A percentile compares a stretch with the other conserved stretches of the same genome.
These are phyloP conservation scores for Lamprologus speciosus DNA, from an alignment of 2,113 vertebrate species.

Conservation along the genomic window DNA sequence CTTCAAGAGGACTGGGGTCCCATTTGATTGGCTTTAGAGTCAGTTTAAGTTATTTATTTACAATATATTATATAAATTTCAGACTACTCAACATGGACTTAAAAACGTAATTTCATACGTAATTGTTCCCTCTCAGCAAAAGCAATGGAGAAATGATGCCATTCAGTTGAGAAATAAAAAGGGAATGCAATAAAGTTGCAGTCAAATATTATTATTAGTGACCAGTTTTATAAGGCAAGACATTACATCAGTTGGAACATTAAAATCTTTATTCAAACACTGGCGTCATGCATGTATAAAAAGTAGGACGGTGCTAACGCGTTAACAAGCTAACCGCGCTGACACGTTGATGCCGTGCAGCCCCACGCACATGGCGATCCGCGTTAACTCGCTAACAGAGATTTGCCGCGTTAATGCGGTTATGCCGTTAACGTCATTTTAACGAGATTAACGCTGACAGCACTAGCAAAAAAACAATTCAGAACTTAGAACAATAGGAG, in stretches of 20 bases:
- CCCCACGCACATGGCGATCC: background rate
- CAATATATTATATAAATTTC: background rate
- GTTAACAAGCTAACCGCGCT: background rate
- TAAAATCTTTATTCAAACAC: background rate
- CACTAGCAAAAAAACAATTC: background rate
- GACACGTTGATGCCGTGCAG: background rate
- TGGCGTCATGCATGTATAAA: background rate
- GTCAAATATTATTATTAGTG: background rate
- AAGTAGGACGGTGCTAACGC: background rate
- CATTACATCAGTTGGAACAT: background rate
- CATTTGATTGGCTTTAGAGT: background rate
- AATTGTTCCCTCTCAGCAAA: background rate
- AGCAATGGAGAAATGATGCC: background rate
- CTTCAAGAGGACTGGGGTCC: background rate
- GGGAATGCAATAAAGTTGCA: background rate
- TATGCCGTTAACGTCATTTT: background rate
- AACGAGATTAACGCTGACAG: background rate
- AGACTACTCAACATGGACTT: background rate
- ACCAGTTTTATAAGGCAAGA: background rate
- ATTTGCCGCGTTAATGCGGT: accelerated
- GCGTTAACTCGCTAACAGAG: background rate
- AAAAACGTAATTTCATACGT: background rate
- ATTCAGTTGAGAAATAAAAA: background rate
- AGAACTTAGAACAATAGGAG: background rate
- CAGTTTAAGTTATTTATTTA: background rate